Conservation (phyloP, 2,888 invertebrate species). For the Lithosia quadra region DNA sequence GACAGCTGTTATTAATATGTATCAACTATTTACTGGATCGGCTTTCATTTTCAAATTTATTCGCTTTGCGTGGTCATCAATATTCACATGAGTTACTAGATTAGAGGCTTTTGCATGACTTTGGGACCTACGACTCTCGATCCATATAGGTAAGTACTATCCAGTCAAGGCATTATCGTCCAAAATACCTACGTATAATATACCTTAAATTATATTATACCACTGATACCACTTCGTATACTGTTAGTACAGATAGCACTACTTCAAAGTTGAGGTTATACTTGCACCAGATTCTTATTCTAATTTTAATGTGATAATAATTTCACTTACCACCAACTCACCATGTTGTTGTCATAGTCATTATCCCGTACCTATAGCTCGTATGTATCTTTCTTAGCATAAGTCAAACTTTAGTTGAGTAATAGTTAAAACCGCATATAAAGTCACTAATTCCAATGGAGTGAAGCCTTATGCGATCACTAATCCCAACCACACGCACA, state of each 20-base stretch:
- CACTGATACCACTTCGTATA: no score
- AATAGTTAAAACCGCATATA: background rate
- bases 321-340: no score
- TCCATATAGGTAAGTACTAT: background rate
- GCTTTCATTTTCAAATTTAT: background rate
- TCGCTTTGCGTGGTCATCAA: background rate
- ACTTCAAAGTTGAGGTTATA: no score
- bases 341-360: background rate
- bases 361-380: background rate
- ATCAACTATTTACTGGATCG: no score
- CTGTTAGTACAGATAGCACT: no score
- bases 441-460: background rate
- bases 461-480: conserved; percentile 1
- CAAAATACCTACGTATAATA: no score
- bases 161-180: no score
- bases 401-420: background rate
- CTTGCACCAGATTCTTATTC: background rate
- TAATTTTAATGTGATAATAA: background rate
- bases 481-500: background rate
- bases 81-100: background rate
- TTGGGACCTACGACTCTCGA: background rate
- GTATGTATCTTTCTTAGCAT: no score
- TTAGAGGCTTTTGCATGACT: no score
- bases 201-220: no score
- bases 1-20: no score